phyloP scores from a whole-genome alignment of 1,140 invertebrate genomes.

The Drosophila santomea region DNA sequence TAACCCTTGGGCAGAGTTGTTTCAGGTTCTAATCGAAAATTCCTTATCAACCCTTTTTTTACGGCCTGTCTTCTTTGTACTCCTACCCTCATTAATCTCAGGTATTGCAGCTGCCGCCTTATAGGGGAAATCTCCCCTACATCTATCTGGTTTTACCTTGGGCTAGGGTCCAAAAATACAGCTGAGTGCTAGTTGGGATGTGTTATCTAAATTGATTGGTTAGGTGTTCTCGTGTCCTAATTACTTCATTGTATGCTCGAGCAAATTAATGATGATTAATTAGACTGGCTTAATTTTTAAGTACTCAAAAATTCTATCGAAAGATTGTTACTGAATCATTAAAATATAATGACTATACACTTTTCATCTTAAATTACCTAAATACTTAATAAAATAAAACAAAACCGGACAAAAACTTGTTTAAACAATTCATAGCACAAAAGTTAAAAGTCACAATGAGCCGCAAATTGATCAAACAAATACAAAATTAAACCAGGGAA shows the following conservation, averaged over 20 bases:
- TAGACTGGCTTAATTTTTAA: too few species aligned
- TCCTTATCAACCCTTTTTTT: slow-evolving; percentile 69
- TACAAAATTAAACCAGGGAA: slow-evolving; percentile 17
- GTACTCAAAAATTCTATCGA: too few species aligned
- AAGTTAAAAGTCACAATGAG: slow-evolving; percentile 7
- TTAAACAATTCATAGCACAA: slow-evolving; percentile 20
- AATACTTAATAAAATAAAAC: background rate
- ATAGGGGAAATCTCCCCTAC: slow-evolving; percentile 5
- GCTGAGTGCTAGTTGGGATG: slow-evolving; percentile 23
- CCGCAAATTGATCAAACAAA: slow-evolving; percentile 34
- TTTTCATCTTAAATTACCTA: too few species aligned
- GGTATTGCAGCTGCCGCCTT: slow-evolving; percentile 43
- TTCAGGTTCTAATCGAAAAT: slow-evolving; percentile 66
- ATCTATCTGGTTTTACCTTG: slow-evolving; percentile 8
- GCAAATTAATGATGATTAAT: slow-evolving; percentile 12
- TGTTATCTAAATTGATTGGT: slow-evolving; percentile 60
- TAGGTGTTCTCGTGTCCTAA: slow-evolving; percentile 37
- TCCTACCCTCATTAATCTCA: slow-evolving; percentile 77
- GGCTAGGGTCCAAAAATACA: slow-evolving; percentile 21
- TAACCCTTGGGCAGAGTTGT: slow-evolving; percentile 28
- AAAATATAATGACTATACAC: too few species aligned
- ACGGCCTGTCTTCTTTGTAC: slow-evolving; percentile 27
- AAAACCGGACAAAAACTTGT: slow-evolving; percentile 1
- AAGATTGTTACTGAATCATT: too few species aligned
- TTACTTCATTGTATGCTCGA: slow-evolving; percentile 57